Conservation (phyloP, 2,797 vertebrate species). For the Chaetophractus vellerosus region DNA sequence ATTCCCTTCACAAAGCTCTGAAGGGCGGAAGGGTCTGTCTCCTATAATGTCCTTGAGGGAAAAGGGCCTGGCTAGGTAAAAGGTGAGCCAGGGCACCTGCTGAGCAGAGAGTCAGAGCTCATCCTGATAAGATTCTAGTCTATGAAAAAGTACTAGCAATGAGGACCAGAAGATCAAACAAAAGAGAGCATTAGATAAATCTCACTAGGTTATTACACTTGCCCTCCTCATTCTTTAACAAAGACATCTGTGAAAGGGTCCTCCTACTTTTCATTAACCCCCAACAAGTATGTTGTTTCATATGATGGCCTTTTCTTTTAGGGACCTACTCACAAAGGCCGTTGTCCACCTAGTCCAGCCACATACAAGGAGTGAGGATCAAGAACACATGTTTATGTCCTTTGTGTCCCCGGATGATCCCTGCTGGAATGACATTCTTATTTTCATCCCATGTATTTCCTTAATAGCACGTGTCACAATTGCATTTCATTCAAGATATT, state of each 20-base stretch:
- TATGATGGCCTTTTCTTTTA: background rate
- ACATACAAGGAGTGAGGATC: rapidly evolving
- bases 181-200: background rate
- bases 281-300: background rate
- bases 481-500: background rate
- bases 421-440: background rate
- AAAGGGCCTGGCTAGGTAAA: background rate
- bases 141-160: background rate
- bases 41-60: background rate
- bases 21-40: background rate
- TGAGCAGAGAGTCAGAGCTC: background rate
- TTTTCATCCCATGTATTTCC: background rate
- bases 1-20: background rate
- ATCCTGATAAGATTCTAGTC: background rate
- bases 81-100: background rate
- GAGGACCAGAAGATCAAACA: background rate
- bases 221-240: background rate
- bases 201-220: background rate
- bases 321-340: background rate
- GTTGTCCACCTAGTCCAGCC: rapidly evolving
- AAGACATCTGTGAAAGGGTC: background rate
- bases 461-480: background rate
- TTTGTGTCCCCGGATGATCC: too few species aligned
- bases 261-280: background rate
- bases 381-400: background rate